Evolutionary conservation across 2,113 vertebrate species (phyloP), one percentile per base, ranked within the genome.

Genomic region (Callipepla squamata): DNA sequence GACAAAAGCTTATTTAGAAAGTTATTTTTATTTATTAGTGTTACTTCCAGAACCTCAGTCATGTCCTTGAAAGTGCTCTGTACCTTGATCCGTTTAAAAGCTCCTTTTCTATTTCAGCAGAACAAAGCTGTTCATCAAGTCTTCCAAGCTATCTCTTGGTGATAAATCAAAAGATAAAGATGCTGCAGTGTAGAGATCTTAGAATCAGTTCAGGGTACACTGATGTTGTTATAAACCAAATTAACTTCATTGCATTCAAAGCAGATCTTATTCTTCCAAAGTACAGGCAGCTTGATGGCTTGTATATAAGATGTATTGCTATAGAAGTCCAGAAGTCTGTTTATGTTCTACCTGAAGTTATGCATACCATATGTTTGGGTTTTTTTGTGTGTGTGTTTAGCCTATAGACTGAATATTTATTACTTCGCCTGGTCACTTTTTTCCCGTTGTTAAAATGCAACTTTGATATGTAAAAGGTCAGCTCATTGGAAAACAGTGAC

Each of bases 131-230:
- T 88, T 90, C 45, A n/a, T 80, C 30, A 53, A 44, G 89, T 58
- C 55, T 50, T 67, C 65, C 23, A 42, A 70, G 55, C 17, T 88
- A 3, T 78, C 28, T 67, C n/a, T 74, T 89, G 50, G 77, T 94
- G 42, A 67, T 83, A 88, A 93, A 66, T 86, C 58, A 36, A 67
- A 91, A 91, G 68, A 83, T 74, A 86, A 80, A 83, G 45, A 15
- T 82, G 14, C 85, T 93, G 15, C 7, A 6, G 42, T 83, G 59
- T 45, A 78, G 42, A 80, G 30, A 78, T 75, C 38, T 77, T 88
- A 59, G 88, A 90, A 69, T 83, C 58, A 53, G 6, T 44, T 79
- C 57, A 55, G 42, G 1, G 1, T 53, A 10, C 48, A 47, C 48
- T 12, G 38, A 32, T 34, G 19, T 36, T 42, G 26, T 69, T 80